phyloP scores from a whole-genome alignment of 2,797 vertebrate species.

The Sandelia bainsii region DNA sequence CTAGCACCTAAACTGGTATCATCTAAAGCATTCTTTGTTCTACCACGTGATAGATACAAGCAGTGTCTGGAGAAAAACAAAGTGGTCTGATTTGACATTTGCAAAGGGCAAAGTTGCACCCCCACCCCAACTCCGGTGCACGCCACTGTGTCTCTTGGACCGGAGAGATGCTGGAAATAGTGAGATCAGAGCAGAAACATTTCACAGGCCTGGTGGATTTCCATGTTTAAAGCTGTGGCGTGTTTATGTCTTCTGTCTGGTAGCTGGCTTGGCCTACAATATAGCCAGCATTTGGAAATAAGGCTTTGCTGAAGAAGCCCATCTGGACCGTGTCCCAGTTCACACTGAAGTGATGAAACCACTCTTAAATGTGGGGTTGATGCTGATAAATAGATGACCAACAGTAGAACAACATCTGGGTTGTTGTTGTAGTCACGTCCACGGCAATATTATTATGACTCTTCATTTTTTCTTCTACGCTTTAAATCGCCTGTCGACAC shows the following conservation, averaged over 20 bases:
- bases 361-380: constrained; percentile 28
- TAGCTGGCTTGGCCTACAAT: constrained; percentile 51
- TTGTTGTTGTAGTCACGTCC: neutral
- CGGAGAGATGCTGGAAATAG: constrained; percentile 74
- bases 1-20: neutral
- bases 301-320: constrained; percentile 52
- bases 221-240: constrained; percentile 66
- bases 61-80: constrained; percentile 1
- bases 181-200: constrained; percentile 76
- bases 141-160: constrained; percentile 53
- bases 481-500: constrained; percentile 21
- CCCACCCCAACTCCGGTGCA: constrained; percentile 19
- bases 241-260: constrained; percentile 81
- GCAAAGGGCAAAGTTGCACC: constrained; percentile 30
- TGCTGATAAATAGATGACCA: constrained; percentile 18
- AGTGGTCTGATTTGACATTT: constrained; percentile 44
- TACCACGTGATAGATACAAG: neutral
- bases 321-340: constrained; percentile 51
- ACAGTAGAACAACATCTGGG: neutral
- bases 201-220: constrained; percentile 72
- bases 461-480: constrained; percentile 3
- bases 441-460: neutral
- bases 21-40: constrained; percentile 19
- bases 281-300: constrained; percentile 58
- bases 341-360: constrained; percentile 48